Percentiles rank a stretch among this genome's conserved stretches.
Evolutionary conservation across 2,113 vertebrate genomes (phyloP).

Genomic region (Phocoena phocoena): DNA sequence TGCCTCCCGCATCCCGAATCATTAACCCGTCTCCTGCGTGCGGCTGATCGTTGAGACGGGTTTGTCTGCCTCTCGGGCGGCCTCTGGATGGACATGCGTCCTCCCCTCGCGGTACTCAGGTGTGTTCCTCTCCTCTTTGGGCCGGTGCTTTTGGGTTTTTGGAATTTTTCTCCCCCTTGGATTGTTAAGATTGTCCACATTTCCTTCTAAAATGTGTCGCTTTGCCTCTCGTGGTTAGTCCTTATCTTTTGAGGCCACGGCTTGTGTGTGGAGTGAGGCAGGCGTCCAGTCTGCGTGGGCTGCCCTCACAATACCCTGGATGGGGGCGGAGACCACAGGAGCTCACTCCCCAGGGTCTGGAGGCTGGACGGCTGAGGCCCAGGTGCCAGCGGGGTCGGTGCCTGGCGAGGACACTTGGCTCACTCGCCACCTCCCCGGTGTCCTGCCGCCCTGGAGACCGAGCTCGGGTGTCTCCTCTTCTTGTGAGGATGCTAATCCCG

Average conservation of each 20-base stretch:
- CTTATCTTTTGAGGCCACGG: not conserved
- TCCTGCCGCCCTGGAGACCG: too few relatives aligned
- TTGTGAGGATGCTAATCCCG: not conserved
- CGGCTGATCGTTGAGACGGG: accelerated
- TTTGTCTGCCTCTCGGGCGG: accelerated
- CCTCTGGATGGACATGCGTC: not conserved
- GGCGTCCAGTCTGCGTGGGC: not conserved
- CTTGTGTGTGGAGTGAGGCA: not conserved
- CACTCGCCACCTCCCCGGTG: accelerated
- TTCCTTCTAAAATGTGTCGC: not conserved
- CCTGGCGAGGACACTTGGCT: not conserved
- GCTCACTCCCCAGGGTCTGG: not conserved
- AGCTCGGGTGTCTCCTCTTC: not conserved
- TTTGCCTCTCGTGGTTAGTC: not conserved
- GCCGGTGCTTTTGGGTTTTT: not conserved
- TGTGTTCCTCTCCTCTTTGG: too few relatives aligned
- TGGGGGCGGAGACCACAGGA: not conserved
- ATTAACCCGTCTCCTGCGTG: accelerated
- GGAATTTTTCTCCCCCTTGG: not conserved
- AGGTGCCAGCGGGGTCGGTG: accelerated
- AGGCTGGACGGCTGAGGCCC: not conserved
- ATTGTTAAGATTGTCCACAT: not conserved
- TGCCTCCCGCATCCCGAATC: not conserved
- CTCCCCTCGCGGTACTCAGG: not conserved
- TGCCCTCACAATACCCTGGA: accelerated